Conservation (phyloP, 53 echinoderm and acorn worm genomes). For the Arbacia lixula region DNA sequence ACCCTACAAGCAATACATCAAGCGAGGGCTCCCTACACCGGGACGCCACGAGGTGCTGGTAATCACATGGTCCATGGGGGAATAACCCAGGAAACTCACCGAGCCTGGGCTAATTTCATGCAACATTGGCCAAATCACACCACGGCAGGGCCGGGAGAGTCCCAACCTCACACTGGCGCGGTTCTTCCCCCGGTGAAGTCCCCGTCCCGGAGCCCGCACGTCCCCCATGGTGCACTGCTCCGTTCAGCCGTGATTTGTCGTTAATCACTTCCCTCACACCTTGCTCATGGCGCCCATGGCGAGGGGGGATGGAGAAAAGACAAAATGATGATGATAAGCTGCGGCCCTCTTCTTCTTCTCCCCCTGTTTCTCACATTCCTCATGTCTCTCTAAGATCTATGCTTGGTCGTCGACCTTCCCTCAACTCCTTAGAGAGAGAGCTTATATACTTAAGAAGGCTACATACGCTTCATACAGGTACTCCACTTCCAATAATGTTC, state of each 20-base stretch:
- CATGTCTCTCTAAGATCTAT: neutral
- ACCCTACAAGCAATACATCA: too few species aligned
- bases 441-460: too few species aligned
- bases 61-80: conserved; percentile 30
- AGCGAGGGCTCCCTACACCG: too few species aligned
- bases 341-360: neutral
- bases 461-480: too few species aligned
- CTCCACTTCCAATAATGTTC: too few species aligned
- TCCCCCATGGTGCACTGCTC: neutral
- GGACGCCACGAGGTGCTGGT: too few species aligned
- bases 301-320: neutral
- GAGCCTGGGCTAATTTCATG: conserved; percentile 73
- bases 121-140: conserved; percentile 78
- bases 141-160: conserved; percentile 14
- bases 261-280: conserved; percentile 36
- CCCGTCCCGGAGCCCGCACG: neutral
- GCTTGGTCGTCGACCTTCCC: too few species aligned
- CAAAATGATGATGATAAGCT: conserved; percentile 12
- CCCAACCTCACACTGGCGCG: neutral
- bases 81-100: conserved; percentile 26
- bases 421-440: too few species aligned
- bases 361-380: neutral
- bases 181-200: neutral
- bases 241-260: conserved; percentile 30
- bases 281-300: too few species aligned